These are phyloP conservation scores for Ageneiosus marmoratus DNA, from an alignment of 2,113 vertebrate genomes.

Conservation along the genomic window DNA sequence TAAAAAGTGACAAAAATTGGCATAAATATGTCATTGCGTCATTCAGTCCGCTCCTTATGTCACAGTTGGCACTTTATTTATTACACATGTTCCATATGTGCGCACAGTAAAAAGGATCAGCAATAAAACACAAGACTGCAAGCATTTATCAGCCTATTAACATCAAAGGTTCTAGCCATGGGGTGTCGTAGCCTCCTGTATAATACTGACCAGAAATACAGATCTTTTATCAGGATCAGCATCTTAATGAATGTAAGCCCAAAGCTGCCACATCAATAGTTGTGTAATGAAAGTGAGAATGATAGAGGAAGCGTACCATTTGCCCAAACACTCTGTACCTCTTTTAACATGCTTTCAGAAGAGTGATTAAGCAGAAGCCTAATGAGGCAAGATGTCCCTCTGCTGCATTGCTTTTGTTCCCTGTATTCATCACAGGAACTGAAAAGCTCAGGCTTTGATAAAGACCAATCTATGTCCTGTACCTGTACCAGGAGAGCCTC, in stretches of 20 bases:
- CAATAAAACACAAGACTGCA: background rate
- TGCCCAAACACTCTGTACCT: constrained; percentile 42
- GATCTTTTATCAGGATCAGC: constrained; percentile 2
- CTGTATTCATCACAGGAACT: constrained; percentile 45
- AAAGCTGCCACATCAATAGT: constrained; percentile 41
- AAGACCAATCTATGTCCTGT: constrained; percentile 40
- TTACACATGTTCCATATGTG: background rate
- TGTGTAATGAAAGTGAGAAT: constrained; percentile 40
- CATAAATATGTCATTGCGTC: background rate
- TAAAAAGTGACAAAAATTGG: constrained; percentile 3
- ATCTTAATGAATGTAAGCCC: constrained; percentile 23
- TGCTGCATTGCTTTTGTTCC: constrained; percentile 48
- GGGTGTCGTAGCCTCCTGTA: background rate
- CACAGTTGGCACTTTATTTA: background rate
- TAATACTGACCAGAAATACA: background rate
- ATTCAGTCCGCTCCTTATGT: constrained; percentile 9
- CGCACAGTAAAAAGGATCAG: background rate
- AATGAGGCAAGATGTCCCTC: constrained; percentile 52
- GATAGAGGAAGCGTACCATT: constrained; percentile 26
- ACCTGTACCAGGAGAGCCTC: constrained; percentile 42
- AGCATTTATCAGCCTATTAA: background rate
- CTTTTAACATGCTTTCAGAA: constrained; percentile 51
- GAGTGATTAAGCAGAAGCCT: constrained; percentile 50
- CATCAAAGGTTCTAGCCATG: background rate
- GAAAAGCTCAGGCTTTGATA: constrained; percentile 49